Evolutionary conservation across 2,888 invertebrate species (phyloP).

Genomic region (Agriopis leucophaearia): DNA sequence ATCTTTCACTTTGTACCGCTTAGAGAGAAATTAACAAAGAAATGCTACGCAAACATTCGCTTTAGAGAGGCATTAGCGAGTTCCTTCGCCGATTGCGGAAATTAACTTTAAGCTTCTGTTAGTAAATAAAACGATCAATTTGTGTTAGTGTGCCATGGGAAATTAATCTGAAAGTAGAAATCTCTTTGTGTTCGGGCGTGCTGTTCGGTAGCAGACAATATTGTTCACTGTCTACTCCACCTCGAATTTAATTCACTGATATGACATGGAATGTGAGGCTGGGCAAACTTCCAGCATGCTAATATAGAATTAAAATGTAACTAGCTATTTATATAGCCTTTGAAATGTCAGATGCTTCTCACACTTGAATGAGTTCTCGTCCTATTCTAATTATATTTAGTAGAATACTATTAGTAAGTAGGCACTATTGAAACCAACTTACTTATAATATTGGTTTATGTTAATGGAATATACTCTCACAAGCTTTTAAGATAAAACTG

Average conservation of each 20-base stretch:
- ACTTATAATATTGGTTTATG: no score
- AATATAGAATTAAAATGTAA: constrained; percentile 54
- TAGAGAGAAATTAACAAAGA: constrained; percentile 78
- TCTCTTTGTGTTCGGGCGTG: constrained; percentile 27
- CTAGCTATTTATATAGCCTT: constrained; percentile 46
- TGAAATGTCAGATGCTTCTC: constrained; percentile 62
- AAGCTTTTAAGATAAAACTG: no score
- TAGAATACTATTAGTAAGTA: background rate
- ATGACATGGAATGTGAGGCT: constrained; percentile 45
- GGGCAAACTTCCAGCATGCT: constrained; percentile 44
- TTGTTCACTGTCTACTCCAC: constrained; percentile 29
- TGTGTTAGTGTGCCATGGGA: constrained; percentile 68
- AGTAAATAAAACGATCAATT: constrained; percentile 49
- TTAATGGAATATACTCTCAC: no score
- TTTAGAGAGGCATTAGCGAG: constrained; percentile 65
- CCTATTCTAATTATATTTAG: constrained; percentile 39
- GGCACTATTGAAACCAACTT: no score
- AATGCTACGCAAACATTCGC: constrained; percentile 68
- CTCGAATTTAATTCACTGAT: constrained; percentile 35
- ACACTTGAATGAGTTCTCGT: constrained; percentile 47
- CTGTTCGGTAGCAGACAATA: constrained; percentile 27
- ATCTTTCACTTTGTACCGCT: constrained; percentile 82
- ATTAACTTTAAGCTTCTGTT: constrained; percentile 53
- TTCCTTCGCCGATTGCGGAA: constrained; percentile 64
- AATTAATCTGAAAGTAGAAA: constrained; percentile 39